Percentiles rank a stretch among this genome's conserved stretches.
These are phyloP conservation scores for Parus major DNA, from an alignment of 2,113 vertebrate genomes.

Conservation along the genomic window DNA sequence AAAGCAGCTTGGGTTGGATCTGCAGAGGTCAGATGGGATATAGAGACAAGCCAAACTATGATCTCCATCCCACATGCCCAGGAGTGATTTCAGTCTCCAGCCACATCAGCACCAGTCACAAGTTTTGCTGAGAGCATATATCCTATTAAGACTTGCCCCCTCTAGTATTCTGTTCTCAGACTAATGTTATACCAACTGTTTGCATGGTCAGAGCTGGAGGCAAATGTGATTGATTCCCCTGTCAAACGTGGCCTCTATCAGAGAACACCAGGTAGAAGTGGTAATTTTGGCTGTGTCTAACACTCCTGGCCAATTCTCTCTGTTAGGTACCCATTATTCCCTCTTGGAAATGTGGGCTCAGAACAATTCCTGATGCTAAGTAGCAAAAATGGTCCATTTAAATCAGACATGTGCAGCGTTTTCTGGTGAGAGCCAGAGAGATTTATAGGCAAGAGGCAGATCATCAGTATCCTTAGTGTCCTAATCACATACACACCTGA, in stretches of 20 bases:
- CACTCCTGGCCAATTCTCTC: not conserved
- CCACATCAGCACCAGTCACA: not conserved
- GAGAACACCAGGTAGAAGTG: not conserved
- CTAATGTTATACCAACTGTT: not conserved
- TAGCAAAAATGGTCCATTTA: not conserved
- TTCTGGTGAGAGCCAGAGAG: not conserved
- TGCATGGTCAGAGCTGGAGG: not conserved
- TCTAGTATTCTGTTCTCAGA: not conserved
- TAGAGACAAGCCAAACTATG: not conserved
- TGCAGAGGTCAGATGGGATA: not conserved
- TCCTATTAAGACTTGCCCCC: not conserved
- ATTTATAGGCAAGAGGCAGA: not conserved
- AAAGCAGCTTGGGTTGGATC: not conserved
- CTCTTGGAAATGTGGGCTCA: not conserved
- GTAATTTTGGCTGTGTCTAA: not conserved
- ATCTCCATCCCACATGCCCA: fast-evolving
- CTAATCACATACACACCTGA: fast-evolving
- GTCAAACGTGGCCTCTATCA: not conserved
- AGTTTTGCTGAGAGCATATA: not conserved
- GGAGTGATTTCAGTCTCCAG: not conserved
- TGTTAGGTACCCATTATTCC: not conserved
- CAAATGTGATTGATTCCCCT: not conserved
- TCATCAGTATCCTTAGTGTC: not conserved
- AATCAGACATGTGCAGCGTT: fast-evolving
- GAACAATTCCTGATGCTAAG: not conserved